phyloP scores from a whole-genome alignment of 30 jellyfish, hydroid and myxozoan species.

The Aurelia aurita region DNA sequence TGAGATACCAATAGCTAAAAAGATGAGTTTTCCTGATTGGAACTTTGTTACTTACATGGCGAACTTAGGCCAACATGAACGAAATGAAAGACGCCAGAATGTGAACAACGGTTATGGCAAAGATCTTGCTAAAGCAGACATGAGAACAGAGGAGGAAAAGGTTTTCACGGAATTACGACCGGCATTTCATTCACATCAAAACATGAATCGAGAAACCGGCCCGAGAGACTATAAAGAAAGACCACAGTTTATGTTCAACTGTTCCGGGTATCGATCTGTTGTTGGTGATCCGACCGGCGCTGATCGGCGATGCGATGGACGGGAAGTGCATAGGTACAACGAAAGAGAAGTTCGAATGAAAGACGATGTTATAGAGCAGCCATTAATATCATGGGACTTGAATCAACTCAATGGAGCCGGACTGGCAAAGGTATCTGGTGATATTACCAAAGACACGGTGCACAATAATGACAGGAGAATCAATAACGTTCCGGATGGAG shows the following conservation, averaged over 20 bases:
- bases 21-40: conserved; percentile 47
- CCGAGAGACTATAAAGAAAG: background rate
- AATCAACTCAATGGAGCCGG: conserved; percentile 31
- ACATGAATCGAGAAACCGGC: background rate
- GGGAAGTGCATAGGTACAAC: background rate
- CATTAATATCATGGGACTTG: conserved; percentile 51
- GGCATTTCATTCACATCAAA: conserved; percentile 9
- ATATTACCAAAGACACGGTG: background rate
- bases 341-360: background rate
- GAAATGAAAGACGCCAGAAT: background rate
- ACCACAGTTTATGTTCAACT: background rate
- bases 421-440: conserved; percentile 23
- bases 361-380: conserved; percentile 30
- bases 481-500: background rate
- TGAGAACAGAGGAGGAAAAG: background rate
- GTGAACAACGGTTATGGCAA: background rate
- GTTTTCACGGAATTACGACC: conserved; percentile 37
- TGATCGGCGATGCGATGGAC: background rate
- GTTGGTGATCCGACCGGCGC: background rate
- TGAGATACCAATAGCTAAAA: background rate
- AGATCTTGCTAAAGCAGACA: background rate
- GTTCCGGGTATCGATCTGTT: background rate
- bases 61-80: background rate
- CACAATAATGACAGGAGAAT: background rate
- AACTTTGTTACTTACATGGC: conserved; percentile 40